Percentiles rank a stretch among this genome's conserved stretches.
Conservation (phyloP, 2,113 vertebrate species). For the Seriola dumerili region DNA sequence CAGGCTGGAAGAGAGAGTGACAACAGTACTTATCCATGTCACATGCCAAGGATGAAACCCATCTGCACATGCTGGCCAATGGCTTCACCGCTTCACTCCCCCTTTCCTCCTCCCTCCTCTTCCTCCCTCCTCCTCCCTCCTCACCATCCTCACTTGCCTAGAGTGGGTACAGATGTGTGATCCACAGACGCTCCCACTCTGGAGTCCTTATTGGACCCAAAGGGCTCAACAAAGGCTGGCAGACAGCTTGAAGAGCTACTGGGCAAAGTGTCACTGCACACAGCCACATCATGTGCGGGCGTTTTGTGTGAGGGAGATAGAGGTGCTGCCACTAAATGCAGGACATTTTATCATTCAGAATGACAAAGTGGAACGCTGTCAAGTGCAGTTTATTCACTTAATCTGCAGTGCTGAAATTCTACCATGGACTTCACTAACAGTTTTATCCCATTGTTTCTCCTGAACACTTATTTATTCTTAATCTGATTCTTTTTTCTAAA, state of each 20-base stretch:
- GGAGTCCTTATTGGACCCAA: conserved; percentile 64
- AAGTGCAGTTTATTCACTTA: background rate
- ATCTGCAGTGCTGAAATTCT: background rate
- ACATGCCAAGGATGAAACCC: conserved; percentile 62
- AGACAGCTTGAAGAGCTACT: conserved; percentile 65
- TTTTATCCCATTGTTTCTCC: background rate
- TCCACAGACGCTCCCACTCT: conserved; percentile 64
- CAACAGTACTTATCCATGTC: conserved; percentile 62
- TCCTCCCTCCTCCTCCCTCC: background rate
- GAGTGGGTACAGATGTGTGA: conserved; percentile 78
- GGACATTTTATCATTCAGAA: background rate
- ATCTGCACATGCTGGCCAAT: conserved; percentile 49
- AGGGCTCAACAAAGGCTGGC: conserved; percentile 66
- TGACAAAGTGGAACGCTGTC: background rate
- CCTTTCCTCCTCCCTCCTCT: background rate
- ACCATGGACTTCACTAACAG: background rate
- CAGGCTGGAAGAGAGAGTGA: conserved; percentile 53
- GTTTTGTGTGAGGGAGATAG: conserved; percentile 23
- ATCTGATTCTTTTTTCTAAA: background rate
- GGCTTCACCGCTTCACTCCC: conserved; percentile 7
- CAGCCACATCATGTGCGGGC: conserved; percentile 41
- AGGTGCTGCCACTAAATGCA: conserved; percentile 12
- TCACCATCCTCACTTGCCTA: conserved; percentile 55
- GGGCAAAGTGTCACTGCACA: conserved; percentile 52
- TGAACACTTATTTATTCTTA: too few relatives aligned